Conservation (phyloP, 2,113 vertebrate genomes). For the Eurystomus gularis region DNA sequence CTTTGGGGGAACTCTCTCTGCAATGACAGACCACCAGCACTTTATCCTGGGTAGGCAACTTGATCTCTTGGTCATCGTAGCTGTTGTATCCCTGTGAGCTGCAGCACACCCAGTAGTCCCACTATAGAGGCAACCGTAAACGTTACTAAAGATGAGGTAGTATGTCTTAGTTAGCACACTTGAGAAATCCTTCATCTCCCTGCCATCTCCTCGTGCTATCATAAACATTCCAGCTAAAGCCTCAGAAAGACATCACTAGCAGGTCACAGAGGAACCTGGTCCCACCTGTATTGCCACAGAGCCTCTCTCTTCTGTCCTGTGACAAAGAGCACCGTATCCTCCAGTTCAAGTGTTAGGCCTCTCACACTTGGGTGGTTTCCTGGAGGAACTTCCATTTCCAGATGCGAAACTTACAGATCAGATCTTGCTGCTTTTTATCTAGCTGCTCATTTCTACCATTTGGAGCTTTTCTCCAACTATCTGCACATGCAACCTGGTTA, state of each 20-base stretch:
- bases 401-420: neutral
- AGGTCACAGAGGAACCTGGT: neutral
- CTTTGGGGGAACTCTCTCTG: neutral
- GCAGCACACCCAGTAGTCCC: neutral
- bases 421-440: neutral
- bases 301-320: neutral
- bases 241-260: neutral
- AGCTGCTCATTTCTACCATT: neutral
- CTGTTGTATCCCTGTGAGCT: neutral
- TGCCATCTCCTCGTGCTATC: neutral
- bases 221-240: neutral
- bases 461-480: neutral
- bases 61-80: neutral
- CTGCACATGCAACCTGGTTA: neutral
- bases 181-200: neutral
- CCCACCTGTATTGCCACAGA: neutral
- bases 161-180: neutral
- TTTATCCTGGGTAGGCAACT: neutral
- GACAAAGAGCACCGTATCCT: neutral
- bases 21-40: neutral
- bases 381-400: neutral
- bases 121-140: neutral
- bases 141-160: neutral
- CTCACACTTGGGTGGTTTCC: neutral
- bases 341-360: fast-evolving